Evolutionary conservation across 2,113 vertebrate genomes (phyloP).

Genomic region (Eptesicus fuscus): DNA sequence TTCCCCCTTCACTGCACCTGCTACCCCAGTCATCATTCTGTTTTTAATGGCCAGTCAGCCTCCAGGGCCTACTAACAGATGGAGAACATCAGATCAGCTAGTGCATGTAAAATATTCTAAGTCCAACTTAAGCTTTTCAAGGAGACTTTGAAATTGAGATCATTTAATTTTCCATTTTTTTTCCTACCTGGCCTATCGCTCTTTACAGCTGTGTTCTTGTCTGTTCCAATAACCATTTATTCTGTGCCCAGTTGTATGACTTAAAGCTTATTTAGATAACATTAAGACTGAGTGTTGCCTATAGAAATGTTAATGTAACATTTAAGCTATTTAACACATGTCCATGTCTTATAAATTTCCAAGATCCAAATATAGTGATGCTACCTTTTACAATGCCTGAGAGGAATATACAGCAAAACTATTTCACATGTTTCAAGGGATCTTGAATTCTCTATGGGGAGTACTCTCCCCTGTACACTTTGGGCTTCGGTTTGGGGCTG

Average conservation of each 20-base stretch:
- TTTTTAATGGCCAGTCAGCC: conserved; percentile 58
- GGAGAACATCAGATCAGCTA: conserved; percentile 58
- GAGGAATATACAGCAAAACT: neutral
- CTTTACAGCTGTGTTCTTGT: neutral
- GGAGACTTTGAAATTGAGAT: conserved; percentile 22
- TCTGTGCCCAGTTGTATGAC: neutral
- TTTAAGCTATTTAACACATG: conserved; percentile 1
- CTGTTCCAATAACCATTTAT: neutral
- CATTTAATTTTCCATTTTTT: conserved; percentile 9
- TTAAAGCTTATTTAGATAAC: neutral
- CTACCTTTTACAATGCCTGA: neutral
- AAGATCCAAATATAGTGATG: neutral
- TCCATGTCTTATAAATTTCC: neutral
- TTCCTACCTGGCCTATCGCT: neutral
- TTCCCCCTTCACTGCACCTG: conserved; percentile 69
- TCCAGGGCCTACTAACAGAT: conserved; percentile 56
- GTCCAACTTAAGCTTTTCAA: conserved; percentile 24
- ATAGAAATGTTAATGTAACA: neutral
- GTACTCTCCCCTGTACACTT: neutral
- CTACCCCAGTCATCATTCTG: conserved; percentile 46
- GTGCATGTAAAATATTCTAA: neutral
- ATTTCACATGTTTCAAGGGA: neutral
- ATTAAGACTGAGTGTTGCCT: neutral
- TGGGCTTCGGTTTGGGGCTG: neutral
- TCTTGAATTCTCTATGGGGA: neutral